Evolutionary conservation across 2,113 vertebrate species (phyloP).

Genomic region (Chunga burmeisteri): DNA sequence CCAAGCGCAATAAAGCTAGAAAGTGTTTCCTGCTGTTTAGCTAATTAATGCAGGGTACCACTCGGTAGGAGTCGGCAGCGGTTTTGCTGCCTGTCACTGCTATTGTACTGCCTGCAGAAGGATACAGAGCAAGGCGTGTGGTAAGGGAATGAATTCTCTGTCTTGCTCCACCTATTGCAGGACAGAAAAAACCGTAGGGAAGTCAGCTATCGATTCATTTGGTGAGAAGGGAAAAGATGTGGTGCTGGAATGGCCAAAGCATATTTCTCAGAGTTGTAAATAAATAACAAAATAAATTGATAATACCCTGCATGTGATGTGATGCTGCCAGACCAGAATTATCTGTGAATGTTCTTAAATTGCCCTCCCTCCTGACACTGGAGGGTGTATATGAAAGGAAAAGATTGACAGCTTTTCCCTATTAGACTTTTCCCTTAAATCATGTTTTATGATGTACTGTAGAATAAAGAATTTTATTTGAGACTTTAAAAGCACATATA

Average conservation of each 20-base stretch:
- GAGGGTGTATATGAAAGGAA: neutral
- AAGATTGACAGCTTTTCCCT: neutral
- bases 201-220: neutral
- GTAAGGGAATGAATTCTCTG: neutral
- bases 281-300: neutral
- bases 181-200: neutral
- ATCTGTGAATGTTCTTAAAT: neutral
- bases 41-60: slow-evolving; percentile 49
- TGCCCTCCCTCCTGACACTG: neutral
- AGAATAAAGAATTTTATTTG: neutral
- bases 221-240: neutral
- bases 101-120: neutral
- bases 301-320: neutral
- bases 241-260: neutral
- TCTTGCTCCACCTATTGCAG: neutral
- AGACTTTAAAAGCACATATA: neutral
- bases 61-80: neutral
- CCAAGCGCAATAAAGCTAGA: slow-evolving; percentile 27
- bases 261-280: neutral
- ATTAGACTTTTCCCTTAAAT: neutral
- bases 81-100: slow-evolving; percentile 28
- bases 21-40: slow-evolving; percentile 39
- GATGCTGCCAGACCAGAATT: neutral
- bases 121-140: neutral
- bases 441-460: neutral